A percentile compares a stretch with the other conserved stretches of the same genome.
Evolutionary conservation across 2,113 vertebrate species (phyloP).

Genomic region (Crotophaga sulcirostris): DNA sequence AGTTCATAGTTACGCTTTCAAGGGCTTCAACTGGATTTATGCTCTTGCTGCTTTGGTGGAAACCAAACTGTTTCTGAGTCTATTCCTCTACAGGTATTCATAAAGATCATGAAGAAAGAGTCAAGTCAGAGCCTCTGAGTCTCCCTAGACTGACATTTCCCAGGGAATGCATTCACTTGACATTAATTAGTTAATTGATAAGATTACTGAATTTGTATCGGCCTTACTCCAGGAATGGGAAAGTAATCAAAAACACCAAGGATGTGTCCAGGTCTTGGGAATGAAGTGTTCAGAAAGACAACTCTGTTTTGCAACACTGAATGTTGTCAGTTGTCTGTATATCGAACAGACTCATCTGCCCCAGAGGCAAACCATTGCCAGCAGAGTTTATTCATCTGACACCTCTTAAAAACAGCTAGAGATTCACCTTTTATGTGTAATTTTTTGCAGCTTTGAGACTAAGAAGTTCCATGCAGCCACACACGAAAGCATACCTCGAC

Average conservation of each 20-base stretch:
- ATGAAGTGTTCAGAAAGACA: background rate
- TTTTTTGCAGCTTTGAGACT: background rate
- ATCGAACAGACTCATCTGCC: background rate
- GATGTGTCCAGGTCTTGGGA: background rate
- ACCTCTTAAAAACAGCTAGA: background rate
- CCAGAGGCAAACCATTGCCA: background rate
- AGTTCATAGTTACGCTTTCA: background rate
- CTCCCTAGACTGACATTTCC: background rate
- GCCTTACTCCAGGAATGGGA: background rate
- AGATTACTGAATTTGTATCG: background rate
- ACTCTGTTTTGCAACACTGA: background rate
- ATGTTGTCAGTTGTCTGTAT: background rate
- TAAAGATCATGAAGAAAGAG: background rate
- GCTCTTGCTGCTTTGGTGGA: background rate
- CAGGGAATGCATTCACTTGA: background rate
- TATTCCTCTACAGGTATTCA: background rate
- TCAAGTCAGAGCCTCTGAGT: background rate
- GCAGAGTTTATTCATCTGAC: background rate
- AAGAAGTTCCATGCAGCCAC: background rate
- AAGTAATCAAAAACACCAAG: background rate
- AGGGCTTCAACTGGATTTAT: background rate
- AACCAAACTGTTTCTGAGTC: background rate
- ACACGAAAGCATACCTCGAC: background rate
- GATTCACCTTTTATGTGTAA: background rate
- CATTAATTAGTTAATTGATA: background rate